These are phyloP conservation scores for Brachylomia viminalis DNA, from an alignment of 2,888 invertebrate genomes.

Conservation along the genomic window DNA sequence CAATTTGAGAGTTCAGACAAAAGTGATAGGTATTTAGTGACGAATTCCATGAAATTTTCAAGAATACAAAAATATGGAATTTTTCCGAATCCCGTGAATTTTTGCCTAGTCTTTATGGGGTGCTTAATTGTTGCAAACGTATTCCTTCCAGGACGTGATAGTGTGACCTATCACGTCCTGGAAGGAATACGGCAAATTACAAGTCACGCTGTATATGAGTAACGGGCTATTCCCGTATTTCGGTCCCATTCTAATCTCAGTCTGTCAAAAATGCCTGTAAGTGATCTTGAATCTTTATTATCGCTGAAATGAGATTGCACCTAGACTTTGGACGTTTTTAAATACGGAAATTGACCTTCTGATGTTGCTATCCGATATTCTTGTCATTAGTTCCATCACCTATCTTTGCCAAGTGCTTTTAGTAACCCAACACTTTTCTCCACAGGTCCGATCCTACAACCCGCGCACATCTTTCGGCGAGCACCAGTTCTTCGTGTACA, in stretches of 20 bases:
- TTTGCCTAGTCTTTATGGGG: too few species aligned
- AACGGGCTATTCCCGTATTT: neutral
- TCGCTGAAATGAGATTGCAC: neutral
- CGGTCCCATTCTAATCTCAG: neutral
- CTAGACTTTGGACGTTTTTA: neutral
- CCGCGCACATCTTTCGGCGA: conserved; percentile 97
- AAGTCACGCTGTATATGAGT: too few species aligned
- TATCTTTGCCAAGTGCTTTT: neutral
- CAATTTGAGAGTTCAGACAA: too few species aligned
- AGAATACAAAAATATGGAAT: too few species aligned
- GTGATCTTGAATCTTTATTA: neutral
- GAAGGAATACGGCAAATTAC: too few species aligned
- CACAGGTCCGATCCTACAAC: conserved; percentile 94
- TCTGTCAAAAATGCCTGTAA: neutral
- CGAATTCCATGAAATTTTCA: too few species aligned
- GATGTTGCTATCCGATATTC: neutral
- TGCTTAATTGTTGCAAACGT: too few species aligned
- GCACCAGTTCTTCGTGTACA: conserved; percentile 98
- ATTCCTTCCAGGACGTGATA: too few species aligned
- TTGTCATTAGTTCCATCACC: neutral
- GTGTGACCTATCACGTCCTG: too few species aligned
- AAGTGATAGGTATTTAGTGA: too few species aligned
- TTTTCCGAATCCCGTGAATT: too few species aligned
- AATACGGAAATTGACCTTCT: neutral
- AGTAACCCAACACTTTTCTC: neutral